Base-by-base conservation (phyloP, 2,888 invertebrate genomes). In the Phalera bucephala region DNA sequence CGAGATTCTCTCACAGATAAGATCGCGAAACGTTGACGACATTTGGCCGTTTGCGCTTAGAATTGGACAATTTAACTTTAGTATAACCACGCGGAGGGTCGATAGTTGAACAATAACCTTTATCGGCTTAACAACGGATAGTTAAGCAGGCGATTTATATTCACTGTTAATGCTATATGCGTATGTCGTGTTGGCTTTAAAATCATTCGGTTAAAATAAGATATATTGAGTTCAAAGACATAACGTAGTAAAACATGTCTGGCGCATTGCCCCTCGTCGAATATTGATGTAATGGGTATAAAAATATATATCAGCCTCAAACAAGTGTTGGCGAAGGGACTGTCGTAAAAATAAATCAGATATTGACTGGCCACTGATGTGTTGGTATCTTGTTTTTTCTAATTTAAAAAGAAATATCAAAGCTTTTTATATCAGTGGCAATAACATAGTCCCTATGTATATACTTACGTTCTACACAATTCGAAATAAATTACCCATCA, bases 11-110 rank as follows among this genome's bases (percentile, higher is more conserved):
- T 69, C 52, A 45, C 48, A 62, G 87, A 88, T 87, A 85, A 81
- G 75, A 77, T 80, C 78, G 57, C 72, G 68, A 76, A 79, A 71
- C 73, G 77, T 80, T 79, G 81, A 81, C 78, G 84, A 80, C 86
- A 82, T 86, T 85, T 85, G 83, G 80, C 72, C 71, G 71, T 71
- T 77, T 72, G 75, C 62, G 53, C 60, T 72, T 64, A 60, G 71
- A 71, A 79, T 85, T 83, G 81, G 76, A 81, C 82, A 82, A 82
- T 87, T 86, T 81, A 83, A 81, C 76, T 77, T 74, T 72, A 73
- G 69, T 75, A 68, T 61, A 64, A 29, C 67, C 64, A 44, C 46
- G 52, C 45, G 36, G 72, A 72, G 79, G 81, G 75, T 73, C 72
- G 75, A 77, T 78, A 76, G 72, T 80, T 75, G 64, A 69, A 75